These are phyloP conservation scores for Chrysochloris asiatica DNA, from an alignment of 2,113 vertebrate genomes.

Conservation along the genomic window DNA sequence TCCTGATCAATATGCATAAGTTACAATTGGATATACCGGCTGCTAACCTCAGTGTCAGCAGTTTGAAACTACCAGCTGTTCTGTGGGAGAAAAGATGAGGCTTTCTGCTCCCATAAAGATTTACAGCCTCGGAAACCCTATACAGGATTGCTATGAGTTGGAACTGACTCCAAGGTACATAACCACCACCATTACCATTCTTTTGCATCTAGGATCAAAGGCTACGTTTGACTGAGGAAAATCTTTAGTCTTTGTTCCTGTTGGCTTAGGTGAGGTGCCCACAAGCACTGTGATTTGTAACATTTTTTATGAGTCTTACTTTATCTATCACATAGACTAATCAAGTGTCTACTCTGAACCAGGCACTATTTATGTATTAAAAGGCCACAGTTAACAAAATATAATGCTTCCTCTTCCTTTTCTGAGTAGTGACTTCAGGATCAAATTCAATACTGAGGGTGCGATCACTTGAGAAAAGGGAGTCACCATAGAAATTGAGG, in stretches of 20 bases:
- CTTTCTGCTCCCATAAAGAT: no score
- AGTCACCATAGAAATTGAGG: no score
- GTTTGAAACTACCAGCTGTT: no score
- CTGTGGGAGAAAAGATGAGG: no score
- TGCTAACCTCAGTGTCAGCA: no score
- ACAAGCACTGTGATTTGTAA: not conserved
- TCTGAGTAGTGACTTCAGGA: not conserved
- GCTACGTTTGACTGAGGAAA: not conserved
- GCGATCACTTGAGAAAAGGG: not conserved
- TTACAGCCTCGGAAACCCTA: no score
- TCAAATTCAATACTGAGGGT: not conserved
- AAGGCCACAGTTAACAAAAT: not conserved
- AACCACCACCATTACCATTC: no score
- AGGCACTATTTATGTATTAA: not conserved
- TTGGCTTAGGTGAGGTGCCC: not conserved
- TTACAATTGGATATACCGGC: no score
- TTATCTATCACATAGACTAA: not conserved
- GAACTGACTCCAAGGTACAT: no score
- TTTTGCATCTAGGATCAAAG: not conserved
- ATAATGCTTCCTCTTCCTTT: not conserved
- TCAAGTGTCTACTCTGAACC: not conserved
- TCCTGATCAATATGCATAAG: not conserved
- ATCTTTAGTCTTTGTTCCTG: not conserved
- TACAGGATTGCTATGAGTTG: no score
- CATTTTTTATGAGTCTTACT: not conserved